phyloP scores from a whole-genome alignment of 2,797 vertebrate species.

The Darevskia mixta region DNA sequence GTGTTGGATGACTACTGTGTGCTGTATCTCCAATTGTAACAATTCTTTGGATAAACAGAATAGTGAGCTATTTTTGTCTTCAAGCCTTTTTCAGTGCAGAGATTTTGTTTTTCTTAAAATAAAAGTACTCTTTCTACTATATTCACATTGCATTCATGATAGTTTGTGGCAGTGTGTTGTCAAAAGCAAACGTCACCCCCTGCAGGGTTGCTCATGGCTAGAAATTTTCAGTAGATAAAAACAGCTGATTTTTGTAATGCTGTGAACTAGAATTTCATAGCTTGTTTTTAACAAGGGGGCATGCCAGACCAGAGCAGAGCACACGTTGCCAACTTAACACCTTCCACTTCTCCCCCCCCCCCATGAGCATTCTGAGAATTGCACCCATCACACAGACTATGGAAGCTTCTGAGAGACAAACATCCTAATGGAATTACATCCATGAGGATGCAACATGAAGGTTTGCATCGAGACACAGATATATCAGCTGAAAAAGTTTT shows the following conservation, averaged over 20 bases:
- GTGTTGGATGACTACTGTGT: no score
- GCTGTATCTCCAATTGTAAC: background rate
- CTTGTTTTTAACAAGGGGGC: background rate
- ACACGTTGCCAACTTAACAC: background rate
- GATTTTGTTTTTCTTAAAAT: no score
- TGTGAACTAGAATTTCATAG: background rate
- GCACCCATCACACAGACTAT: background rate
- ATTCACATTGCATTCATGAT: background rate
- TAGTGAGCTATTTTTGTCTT: background rate
- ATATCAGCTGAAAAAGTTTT: no score
- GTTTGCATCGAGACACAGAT: background rate
- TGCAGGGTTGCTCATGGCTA: background rate
- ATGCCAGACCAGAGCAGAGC: background rate
- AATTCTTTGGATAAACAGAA: background rate
- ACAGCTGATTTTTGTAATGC: background rate
- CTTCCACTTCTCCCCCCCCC: background rate
- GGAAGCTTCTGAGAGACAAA: background rate
- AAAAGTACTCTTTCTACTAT: background rate
- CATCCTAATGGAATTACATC: background rate
- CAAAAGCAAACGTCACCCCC: constrained; percentile 1
- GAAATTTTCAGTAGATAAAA: background rate
- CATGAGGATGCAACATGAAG: background rate
- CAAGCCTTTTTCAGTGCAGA: background rate
- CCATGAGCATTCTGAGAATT: background rate
- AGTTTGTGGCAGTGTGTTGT: constrained; percentile 3